Evolutionary conservation across 2,797 vertebrate species (phyloP), one percentile per base, ranked within the genome.

Genomic region (Karalla daura): DNA sequence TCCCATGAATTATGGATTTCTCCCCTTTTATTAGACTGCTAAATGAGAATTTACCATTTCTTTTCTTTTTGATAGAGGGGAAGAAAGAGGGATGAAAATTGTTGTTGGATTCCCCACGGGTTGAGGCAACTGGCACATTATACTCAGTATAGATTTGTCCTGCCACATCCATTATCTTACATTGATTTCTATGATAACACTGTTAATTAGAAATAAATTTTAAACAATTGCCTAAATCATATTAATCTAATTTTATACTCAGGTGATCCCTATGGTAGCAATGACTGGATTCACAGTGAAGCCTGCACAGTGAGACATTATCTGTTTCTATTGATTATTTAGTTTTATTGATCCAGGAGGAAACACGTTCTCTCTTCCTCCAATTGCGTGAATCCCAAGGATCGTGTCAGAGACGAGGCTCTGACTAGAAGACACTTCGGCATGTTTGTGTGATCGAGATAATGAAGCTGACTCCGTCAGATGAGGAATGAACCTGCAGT

Each of bases 1-100:
- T 30, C 27, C 8, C 58, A 35, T 56, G 21, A 73, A 59, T 76
- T 47, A 49, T 71, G 47, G 18, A 70, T 76, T 44, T 67, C 15
- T 60, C n/a, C 20, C 4, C 39, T 43, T 53, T 61, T 63, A 14
- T 59, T 33, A 41, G 7, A 4, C 17, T 43, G 35, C 11, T 74
- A 63, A 60, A 60, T 51, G 21, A 44, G 9, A 49, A 63, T 51
- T 43, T 53, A 24, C 10, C 45, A 56, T 41, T 3, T 14, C 43
- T 21, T 32, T 67, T 21, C 27, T 67, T 79, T 12, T 32, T 45
- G 15, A 15, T 17, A 27, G 14, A 45, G 18, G 36, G 47, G n/a
- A 25, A 36, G 44, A 18, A 30, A 63, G 21, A 39, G 12, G 17
- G 10, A 24, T 23, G 3, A 18, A n/a, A 62, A 12, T 23, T 37